Percentiles rank a stretch among this genome's conserved stretches.
Conservation (phyloP, 1,140 invertebrate species). For the Drosophila arawakana region DNA sequence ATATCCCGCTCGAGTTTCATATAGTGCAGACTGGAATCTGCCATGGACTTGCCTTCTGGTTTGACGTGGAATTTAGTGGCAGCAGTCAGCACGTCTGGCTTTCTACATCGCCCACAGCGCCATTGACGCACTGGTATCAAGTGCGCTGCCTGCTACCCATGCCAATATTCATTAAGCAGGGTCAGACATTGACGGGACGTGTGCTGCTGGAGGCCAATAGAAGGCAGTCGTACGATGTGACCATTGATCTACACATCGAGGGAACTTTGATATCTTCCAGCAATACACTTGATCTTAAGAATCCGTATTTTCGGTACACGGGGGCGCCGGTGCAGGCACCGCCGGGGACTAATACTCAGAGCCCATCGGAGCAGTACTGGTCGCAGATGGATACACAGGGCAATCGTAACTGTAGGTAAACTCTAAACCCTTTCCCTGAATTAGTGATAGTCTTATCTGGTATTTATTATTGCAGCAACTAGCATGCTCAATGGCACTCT, state of each 20-base stretch:
- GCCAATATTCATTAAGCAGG: conserved; percentile 97
- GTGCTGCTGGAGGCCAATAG: conserved; percentile 97
- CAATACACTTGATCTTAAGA: conserved; percentile 98
- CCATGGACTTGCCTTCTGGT: conserved; percentile 99
- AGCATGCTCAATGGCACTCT: conserved; percentile 93
- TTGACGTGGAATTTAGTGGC: conserved; percentile 99
- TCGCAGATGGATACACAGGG: conserved; percentile 90
- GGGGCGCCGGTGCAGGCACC: conserved; percentile 94
- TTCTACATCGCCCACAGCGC: conserved; percentile 99
- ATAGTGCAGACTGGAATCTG: conserved; percentile 96
- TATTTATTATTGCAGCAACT: conserved; percentile 85
- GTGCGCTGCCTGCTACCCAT: conserved; percentile 97
- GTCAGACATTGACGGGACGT: conserved; percentile 94
- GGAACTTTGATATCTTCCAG: conserved; percentile 92
- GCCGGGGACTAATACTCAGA: conserved; percentile 94
- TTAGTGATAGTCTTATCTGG: conserved; percentile 1
- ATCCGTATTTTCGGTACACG: conserved; percentile 98
- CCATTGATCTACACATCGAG: conserved; percentile 96
- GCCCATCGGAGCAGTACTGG: conserved; percentile 97
- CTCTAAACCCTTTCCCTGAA: neutral
- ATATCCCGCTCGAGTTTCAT: conserved; percentile 97
- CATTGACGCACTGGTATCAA: conserved; percentile 99
- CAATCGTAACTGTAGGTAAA: conserved; percentile 74
- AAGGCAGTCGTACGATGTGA: conserved; percentile 99
- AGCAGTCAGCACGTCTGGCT: conserved; percentile 96